Base-by-base conservation (phyloP, 2,797 vertebrate species). In the Nyctalus aviator region DNA sequence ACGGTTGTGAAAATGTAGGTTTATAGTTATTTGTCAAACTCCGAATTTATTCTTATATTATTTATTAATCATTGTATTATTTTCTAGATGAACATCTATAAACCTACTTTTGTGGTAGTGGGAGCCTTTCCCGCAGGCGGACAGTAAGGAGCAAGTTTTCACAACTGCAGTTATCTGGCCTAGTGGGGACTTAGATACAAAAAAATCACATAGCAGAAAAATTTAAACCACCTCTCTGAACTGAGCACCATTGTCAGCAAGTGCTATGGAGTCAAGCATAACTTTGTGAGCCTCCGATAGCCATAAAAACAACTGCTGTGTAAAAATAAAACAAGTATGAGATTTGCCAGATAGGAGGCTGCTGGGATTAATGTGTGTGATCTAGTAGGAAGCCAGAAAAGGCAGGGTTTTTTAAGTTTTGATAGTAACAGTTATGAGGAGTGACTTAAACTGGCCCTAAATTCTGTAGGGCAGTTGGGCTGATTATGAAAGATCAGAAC, bases 201-300 rank as follows among this genome's bases (percentile, higher is more conserved):
- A 91, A 66, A 84, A 68, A 37, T 55, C 50, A 77, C 62, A 48
- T 11, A 57, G 37, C 37, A 37, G 77, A 83, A 75, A 85, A 84
- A 94, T 92, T 86, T 32, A 87, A n/a, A 46, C 14, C 21, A 55
- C n/a, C 44, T 92, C 44, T 92, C 55, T 85, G 37, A 93, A 91
- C n/a, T 53, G 18, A 86, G 27, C 46, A 48, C 25, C 75, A 21
- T 78, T 95, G 78, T 77, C 73, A 87, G 57, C 37, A 76, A 84
- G 32, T 88, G 41, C 53, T 84, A 0, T 87, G 44, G 48, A 86
- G 21, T 90, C 44, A 90, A 11, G 27, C 90, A 44, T 78, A 87
- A 84, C 15, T 71, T 66, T n/a, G 27, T 79, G 23, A 92, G 37
- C 41, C 20, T 73, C n/a, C 66, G 44, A 6, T 73, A 84, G 37